A percentile compares a stretch with the other conserved stretches of the same genome.
These are phyloP conservation scores for Andrena trimmerana DNA, from an alignment of 2,888 invertebrate genomes.

Conservation along the genomic window DNA sequence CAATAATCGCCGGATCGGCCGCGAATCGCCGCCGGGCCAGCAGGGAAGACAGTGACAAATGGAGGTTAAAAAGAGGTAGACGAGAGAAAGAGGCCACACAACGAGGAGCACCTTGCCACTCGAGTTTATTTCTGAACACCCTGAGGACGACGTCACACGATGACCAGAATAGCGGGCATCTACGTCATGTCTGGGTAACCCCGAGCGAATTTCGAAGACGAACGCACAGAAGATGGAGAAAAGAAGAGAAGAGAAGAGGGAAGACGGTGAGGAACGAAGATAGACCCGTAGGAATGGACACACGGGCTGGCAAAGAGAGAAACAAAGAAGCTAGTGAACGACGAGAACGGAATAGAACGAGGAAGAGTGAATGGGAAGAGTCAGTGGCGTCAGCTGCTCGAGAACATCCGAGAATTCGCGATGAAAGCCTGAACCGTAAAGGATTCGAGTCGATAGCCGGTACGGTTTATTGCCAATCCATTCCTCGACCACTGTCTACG, in stretches of 20 bases:
- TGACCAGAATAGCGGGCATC: constrained; percentile 69
- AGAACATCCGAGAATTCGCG: constrained; percentile 36
- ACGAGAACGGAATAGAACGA: constrained; percentile 6
- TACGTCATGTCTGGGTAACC: constrained; percentile 72
- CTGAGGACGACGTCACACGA: constrained; percentile 69
- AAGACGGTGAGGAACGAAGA: constrained; percentile 14
- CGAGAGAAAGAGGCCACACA: constrained; percentile 48
- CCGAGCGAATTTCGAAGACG: constrained; percentile 61
- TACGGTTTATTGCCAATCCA: constrained; percentile 47
- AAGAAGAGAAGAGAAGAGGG: neutral
- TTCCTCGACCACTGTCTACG: constrained; percentile 40
- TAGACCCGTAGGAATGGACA: neutral
- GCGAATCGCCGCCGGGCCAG: constrained; percentile 36
- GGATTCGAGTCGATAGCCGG: neutral
- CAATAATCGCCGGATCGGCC: constrained; percentile 62
- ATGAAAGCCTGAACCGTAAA: constrained; percentile 41
- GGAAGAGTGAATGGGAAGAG: constrained; percentile 30
- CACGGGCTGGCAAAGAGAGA: neutral
- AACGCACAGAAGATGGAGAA: constrained; percentile 39
- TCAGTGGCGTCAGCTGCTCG: constrained; percentile 62
- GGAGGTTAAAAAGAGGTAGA: constrained; percentile 59
- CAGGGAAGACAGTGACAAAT: constrained; percentile 62
- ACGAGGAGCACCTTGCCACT: constrained; percentile 63
- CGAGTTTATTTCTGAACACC: constrained; percentile 69
- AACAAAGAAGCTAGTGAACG: constrained; percentile 1